Base-by-base conservation (phyloP, 2,113 vertebrate species). In the Paramisgurnus dabryanus region DNA sequence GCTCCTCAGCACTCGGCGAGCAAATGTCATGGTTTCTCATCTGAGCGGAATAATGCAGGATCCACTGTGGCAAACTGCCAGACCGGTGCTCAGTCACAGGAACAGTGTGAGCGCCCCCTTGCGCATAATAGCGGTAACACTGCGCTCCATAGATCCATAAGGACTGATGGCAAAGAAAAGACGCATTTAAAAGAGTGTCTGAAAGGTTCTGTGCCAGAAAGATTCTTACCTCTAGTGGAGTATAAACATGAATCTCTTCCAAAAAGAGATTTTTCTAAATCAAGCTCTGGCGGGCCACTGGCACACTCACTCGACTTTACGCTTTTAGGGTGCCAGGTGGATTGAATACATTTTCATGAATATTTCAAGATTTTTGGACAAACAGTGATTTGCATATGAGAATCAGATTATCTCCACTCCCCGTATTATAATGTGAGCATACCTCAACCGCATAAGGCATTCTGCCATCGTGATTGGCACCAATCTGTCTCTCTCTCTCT, bases 221-320 rank as follows among this genome's bases (percentile, higher is more conserved):
- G 43, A 40, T 85, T 86, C 82, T 83, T 65, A 83, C 78, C 83
- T 71, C 78, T 80, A 80, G 65, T 82, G 80, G 81, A 87, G 83
- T 74, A 83, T 85, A 87, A 87, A 83, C 87, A 87, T 68, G 76
- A 84, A 85, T 74, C 67, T 57, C 65, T 73, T 86, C 79, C 47
- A 76, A 83, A 78, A 88, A 83, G 78, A 84, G 82, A 87, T 87
- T 87, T 34, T 86, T 85, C 76, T 77, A 85, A 88, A 87, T 88
- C 77, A 86, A 87, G 85, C 84, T 78, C 79, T 65, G 83, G 84
- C 81, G 49, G 81, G 87, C 86, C 82, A 65, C 53, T 83, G 83
- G 55, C 49, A 58, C 84, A 68, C 76, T 65, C 80, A 80, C 85
- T 86, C 84, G 80, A 79, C 76, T 75, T 85, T 86, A 74, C 67